phyloP scores from a whole-genome alignment of 2,888 invertebrate genomes.

The Stegophylla sp. region DNA sequence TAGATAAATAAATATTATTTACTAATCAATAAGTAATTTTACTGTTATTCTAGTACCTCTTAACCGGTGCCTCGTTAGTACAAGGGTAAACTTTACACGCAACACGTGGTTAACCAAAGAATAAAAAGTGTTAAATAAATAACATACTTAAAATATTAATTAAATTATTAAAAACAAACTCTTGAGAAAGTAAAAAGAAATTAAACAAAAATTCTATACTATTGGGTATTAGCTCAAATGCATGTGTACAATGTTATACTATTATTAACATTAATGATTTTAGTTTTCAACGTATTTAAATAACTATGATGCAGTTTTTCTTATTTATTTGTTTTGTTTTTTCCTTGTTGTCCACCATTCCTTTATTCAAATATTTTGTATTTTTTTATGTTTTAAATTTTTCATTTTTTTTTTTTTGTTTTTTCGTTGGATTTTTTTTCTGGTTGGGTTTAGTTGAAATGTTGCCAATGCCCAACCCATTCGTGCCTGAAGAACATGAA shows the following conservation, averaged over 20 bases:
- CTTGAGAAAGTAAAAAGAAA: slow-evolving; percentile 54
- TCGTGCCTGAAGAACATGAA: slow-evolving; percentile 88
- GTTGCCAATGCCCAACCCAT: slow-evolving; percentile 83
- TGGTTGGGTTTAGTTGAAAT: slow-evolving; percentile 62
- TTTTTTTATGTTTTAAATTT: slow-evolving; percentile 23
- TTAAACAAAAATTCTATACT: slow-evolving; percentile 32
- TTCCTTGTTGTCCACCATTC: slow-evolving; percentile 48
- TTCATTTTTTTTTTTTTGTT: slow-evolving; percentile 44
- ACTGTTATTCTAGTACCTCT: slow-evolving; percentile 56
- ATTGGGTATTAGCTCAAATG: slow-evolving; percentile 15
- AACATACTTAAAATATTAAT: slow-evolving; percentile 34
- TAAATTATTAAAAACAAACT: slow-evolving; percentile 51
- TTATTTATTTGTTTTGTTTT: slow-evolving; percentile 56
- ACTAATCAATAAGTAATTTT: slow-evolving; percentile 52
- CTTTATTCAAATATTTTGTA: slow-evolving; percentile 5
- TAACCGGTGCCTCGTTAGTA: slow-evolving; percentile 58
- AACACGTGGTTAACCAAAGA: slow-evolving; percentile 43
- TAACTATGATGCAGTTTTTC: slow-evolving; percentile 34
- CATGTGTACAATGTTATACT: slow-evolving; percentile 53
- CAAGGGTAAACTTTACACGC: slow-evolving; percentile 34
- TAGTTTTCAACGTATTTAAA: slow-evolving; percentile 43
- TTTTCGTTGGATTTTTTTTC: slow-evolving; percentile 50
- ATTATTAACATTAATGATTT: slow-evolving; percentile 24
- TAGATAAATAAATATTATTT: slow-evolving; percentile 40
- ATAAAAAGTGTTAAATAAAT: slow-evolving; percentile 30